Conservation (phyloP, 1,140 invertebrate genomes). For the Dryas iulia region DNA sequence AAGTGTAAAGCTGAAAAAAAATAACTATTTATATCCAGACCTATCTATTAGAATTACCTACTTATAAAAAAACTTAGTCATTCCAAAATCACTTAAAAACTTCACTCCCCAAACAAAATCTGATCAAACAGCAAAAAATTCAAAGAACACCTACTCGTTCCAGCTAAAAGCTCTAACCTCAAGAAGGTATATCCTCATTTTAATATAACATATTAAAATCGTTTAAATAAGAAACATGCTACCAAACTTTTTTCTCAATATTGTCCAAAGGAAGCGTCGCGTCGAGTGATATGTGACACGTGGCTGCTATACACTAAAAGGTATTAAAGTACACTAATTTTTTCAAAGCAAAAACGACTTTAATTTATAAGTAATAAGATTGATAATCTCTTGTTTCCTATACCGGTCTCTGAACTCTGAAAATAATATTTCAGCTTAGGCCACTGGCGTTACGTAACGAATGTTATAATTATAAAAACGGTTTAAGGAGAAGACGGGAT, state of each 20-base stretch:
- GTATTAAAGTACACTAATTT: constrained; percentile 36
- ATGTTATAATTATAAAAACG: constrained; percentile 72
- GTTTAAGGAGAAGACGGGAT: constrained; percentile 52
- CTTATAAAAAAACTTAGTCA: too few relatives aligned
- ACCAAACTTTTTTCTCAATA: constrained; percentile 63
- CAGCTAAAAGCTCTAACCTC: neutral
- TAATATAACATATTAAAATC: constrained; percentile 39
- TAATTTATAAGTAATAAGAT: constrained; percentile 48
- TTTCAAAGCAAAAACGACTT: constrained; percentile 53
- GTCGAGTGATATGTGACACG: constrained; percentile 77
- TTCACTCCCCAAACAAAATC: too few relatives aligned
- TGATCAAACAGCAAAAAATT: neutral
- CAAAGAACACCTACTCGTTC: neutral
- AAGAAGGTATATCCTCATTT: constrained; percentile 2
- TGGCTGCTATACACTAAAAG: constrained; percentile 48
- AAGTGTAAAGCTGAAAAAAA: too few relatives aligned
- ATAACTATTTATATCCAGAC: too few relatives aligned
- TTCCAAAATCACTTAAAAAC: too few relatives aligned
- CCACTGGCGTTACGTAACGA: constrained; percentile 70
- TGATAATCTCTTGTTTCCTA: constrained; percentile 31
- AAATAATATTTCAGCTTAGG: constrained; percentile 76
- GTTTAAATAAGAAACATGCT: constrained; percentile 37
- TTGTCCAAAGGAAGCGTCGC: constrained; percentile 68
- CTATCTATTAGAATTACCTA: too few relatives aligned
- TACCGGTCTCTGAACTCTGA: constrained; percentile 69